Evolutionary conservation across 2,113 vertebrate genomes (phyloP), one percentile per base, ranked within the genome.

Genomic region (Ochotona curzoniae): DNA sequence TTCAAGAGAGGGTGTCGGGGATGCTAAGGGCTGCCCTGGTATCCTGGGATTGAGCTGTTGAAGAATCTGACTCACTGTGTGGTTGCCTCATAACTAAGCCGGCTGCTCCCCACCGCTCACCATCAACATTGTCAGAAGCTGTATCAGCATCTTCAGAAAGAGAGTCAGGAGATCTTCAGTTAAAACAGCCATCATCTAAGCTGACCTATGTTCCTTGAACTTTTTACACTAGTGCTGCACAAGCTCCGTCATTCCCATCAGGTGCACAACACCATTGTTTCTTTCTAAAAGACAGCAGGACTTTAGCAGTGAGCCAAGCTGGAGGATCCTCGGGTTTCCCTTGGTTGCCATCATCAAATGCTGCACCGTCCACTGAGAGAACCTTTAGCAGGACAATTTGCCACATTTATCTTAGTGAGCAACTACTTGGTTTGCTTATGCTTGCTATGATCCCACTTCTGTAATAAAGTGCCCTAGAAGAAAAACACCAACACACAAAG

Each of bases 131-230:
- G 93, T 96, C 89, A 95, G 63, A 54, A 75, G 23, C 78, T 94
- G 54, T 83, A 91, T 61, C 75, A 96, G 73, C 60, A 73, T 89
- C 95, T 93, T 97, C 38, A 81, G 87, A 95, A 81, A 86, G 75
- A 90, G 83, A 49, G n/a, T 57, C 60, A 78, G 86, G 75, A 11
- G 60, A 81, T 63, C 35, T 96, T 94, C 93, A 74, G 95, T 93
- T 97, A 94, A 97, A 96, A 93, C 87, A 95, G 97, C 90, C 93
- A 96, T 95, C 86, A 97, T 97, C 76, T 90, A 97, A 96, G 96
- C 71, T 96, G 93, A 93, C 88, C 73, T 95, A 25, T 61, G 35
- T 70, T 90, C 90, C 38, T 84, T 47, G 60, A 75, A 61, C 69
- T 89, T 93, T 80, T 76, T 75, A 47, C 69, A 69, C 67, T 64